These are phyloP conservation scores for Terrapene triunguis DNA, from an alignment of 2,113 vertebrate species.

Conservation along the genomic window DNA sequence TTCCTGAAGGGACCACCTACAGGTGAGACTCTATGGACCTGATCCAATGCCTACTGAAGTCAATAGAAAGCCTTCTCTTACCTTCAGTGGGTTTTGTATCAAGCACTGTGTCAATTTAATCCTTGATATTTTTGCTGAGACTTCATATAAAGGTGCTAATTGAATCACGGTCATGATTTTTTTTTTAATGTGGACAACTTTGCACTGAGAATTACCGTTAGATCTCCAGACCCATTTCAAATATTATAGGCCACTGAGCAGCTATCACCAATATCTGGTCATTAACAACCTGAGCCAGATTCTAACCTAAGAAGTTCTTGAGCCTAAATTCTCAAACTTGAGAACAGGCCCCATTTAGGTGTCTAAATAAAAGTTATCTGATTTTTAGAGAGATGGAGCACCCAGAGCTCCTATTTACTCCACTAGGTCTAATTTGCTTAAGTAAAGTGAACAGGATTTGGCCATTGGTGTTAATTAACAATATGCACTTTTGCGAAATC, in stretches of 20 bases:
- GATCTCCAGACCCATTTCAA: neutral
- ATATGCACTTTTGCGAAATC: fast-evolving
- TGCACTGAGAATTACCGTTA: neutral
- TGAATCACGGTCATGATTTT: neutral
- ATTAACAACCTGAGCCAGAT: neutral
- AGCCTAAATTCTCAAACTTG: neutral
- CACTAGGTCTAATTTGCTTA: neutral
- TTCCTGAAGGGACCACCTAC: neutral
- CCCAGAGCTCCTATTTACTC: neutral
- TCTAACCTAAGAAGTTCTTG: neutral
- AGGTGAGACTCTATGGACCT: neutral
- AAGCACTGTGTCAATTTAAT: neutral
- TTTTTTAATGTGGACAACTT: neutral
- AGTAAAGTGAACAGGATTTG: neutral
- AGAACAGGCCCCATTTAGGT: neutral
- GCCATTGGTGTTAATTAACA: neutral
- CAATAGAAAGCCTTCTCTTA: neutral
- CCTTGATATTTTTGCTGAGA: neutral
- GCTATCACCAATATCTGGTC: neutral
- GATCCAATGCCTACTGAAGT: neutral
- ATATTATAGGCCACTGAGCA: neutral
- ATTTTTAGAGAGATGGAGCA: neutral
- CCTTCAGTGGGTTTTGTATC: neutral
- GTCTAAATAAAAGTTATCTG: neutral
- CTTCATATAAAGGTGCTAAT: neutral